These are phyloP conservation scores for Zaprionus davidi DNA, from an alignment of 1,140 invertebrate genomes.

Conservation along the genomic window DNA sequence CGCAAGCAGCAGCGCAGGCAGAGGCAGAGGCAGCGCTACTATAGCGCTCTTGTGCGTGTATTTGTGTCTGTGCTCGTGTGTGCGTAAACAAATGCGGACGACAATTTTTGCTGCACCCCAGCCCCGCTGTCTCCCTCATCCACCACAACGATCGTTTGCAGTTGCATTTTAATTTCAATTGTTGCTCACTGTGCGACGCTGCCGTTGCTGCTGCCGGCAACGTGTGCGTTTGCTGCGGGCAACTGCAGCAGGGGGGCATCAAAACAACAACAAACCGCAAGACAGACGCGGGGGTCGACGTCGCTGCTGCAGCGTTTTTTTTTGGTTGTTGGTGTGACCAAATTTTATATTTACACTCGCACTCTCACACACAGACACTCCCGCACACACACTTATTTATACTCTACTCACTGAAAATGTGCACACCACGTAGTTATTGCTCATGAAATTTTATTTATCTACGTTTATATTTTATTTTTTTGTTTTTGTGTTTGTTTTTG, in stretches of 20 bases:
- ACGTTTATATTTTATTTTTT: conserved; percentile 38
- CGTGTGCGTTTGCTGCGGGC: conserved; percentile 35
- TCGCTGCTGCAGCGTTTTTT: conserved; percentile 14
- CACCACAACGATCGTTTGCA: conserved; percentile 24
- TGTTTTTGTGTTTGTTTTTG: conserved; percentile 42
- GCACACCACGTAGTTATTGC: conserved; percentile 30
- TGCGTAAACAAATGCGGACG: conserved; percentile 43
- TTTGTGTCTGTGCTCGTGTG: not conserved
- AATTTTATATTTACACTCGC: conserved; percentile 28
- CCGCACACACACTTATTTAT: not conserved
- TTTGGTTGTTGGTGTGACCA: conserved; percentile 30
- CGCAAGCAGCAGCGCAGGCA: conserved; percentile 20
- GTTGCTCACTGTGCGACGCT: conserved; percentile 28
- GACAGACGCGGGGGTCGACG: conserved; percentile 44
- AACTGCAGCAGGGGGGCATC: conserved; percentile 42
- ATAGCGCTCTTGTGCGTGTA: not conserved
- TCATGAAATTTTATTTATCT: conserved; percentile 39
- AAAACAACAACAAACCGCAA: conserved; percentile 30
- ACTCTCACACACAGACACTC: conserved; percentile 7
- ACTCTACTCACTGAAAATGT: conserved; percentile 14
- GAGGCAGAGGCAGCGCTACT: not conserved
- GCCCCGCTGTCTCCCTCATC: not conserved
- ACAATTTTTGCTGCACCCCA: conserved; percentile 21
- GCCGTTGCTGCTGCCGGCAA: conserved; percentile 21
- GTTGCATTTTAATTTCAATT: conserved; percentile 53